Conservation (phyloP, 2,113 vertebrate genomes). For the Craseonycteris thonglongyai region DNA sequence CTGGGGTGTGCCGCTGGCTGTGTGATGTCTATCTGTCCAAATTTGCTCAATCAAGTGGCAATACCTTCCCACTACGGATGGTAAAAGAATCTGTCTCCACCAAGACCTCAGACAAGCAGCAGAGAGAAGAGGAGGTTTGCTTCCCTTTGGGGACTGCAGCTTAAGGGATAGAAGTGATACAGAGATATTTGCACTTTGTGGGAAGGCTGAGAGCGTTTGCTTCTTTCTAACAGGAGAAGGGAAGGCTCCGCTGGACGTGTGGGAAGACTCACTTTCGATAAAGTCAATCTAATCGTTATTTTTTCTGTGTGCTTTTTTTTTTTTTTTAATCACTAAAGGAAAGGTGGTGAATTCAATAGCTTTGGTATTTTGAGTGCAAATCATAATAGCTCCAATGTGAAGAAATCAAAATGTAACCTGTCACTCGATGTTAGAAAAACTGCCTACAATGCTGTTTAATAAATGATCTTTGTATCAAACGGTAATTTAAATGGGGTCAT, state of each 20-base stretch:
- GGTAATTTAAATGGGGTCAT: conserved; percentile 35
- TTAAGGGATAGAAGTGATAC: neutral
- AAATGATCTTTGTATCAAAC: conserved; percentile 61
- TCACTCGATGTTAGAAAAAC: conserved; percentile 43
- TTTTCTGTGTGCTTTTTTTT: conserved; percentile 40
- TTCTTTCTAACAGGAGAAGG: conserved; percentile 42
- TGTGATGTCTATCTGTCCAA: neutral
- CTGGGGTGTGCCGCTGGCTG: neutral
- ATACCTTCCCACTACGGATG: neutral
- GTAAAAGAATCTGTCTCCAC: neutral
- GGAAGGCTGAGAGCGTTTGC: conserved; percentile 43
- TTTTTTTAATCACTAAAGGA: conserved; percentile 49
- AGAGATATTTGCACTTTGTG: conserved; percentile 51
- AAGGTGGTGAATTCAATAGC: conserved; percentile 48
- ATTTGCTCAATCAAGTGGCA: neutral
- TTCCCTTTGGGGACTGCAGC: neutral
- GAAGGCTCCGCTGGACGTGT: conserved; percentile 31
- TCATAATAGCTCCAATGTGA: conserved; percentile 53
- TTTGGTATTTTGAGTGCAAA: conserved; percentile 60
- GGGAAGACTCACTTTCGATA: conserved; percentile 51
- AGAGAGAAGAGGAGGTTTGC: neutral
- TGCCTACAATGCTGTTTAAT: conserved; percentile 56
- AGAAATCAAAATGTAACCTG: conserved; percentile 56
- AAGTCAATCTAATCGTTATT: conserved; percentile 54
- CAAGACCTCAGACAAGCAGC: neutral